Conservation (phyloP, 1,140 invertebrate genomes). For the Ericerus pela region DNA sequence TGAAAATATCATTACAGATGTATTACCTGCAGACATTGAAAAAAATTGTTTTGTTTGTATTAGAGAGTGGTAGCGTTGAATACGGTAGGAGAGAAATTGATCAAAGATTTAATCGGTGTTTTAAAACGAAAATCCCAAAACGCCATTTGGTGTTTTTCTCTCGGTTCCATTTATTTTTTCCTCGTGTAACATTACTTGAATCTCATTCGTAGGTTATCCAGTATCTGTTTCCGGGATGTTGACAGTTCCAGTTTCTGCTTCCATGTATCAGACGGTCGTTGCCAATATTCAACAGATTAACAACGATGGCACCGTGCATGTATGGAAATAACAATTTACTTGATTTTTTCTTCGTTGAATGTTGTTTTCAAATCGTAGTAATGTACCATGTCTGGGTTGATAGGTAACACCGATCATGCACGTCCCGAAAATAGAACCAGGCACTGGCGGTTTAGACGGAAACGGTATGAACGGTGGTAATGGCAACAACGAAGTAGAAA, state of each 20-base stretch:
- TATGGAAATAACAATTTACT: slow-evolving; percentile 25
- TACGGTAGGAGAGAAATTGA: too few species aligned
- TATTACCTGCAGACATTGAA: too few species aligned
- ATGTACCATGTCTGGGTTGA: background rate
- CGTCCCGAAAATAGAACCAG: slow-evolving; percentile 56
- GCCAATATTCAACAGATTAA: slow-evolving; percentile 73
- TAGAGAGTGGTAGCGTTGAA: too few species aligned
- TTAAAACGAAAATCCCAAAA: too few species aligned
- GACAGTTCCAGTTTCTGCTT: slow-evolving; percentile 82
- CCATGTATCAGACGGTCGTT: slow-evolving; percentile 93
- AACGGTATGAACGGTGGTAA: slow-evolving; percentile 36
- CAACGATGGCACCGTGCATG: slow-evolving; percentile 58
- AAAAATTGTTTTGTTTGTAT: too few species aligned
- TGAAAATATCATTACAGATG: too few species aligned
- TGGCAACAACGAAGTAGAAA: slow-evolving; percentile 38
- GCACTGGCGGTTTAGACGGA: slow-evolving; percentile 2
- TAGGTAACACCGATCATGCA: slow-evolving; percentile 61
- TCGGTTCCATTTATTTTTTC: too few species aligned
- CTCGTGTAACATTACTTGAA: too few species aligned
- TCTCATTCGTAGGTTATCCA: slow-evolving; percentile 56
- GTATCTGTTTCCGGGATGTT: slow-evolving; percentile 86
- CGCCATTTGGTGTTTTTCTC: too few species aligned
- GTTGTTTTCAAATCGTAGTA: background rate
- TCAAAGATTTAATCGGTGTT: too few species aligned
- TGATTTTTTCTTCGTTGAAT: background rate